Conservation (phyloP, 2,113 vertebrate genomes). For the Eulemur rufifrons region DNA sequence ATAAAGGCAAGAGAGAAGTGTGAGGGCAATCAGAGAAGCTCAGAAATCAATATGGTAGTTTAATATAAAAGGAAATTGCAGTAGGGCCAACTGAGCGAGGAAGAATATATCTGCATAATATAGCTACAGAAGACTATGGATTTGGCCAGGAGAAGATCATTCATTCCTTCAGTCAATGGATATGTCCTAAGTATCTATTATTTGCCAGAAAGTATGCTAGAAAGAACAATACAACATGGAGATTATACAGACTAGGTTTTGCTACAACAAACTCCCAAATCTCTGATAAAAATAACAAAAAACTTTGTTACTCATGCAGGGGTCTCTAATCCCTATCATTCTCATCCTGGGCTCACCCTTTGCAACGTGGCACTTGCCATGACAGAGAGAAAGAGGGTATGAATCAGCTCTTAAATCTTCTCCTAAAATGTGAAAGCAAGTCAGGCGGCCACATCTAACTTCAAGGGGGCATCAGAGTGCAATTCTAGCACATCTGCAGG, state of each 20-base stretch:
- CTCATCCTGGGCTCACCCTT: background rate
- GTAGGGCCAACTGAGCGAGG: background rate
- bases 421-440: background rate
- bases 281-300: background rate
- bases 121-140: background rate
- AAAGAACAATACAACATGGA: background rate
- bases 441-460: accelerated
- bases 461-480: background rate
- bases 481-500: accelerated
- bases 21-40: background rate
- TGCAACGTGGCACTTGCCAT: background rate
- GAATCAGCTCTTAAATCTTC: background rate
- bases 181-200: background rate
- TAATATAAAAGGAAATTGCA: background rate
- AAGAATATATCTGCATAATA: accelerated
- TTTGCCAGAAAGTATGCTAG: background rate
- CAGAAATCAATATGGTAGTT: background rate
- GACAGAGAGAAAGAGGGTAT: background rate
- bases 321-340: background rate
- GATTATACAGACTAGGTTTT: background rate
- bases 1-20: background rate
- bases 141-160: background rate
- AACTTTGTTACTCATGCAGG: background rate
- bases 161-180: background rate
- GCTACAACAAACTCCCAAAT: background rate